Base-by-base conservation (phyloP, 2,797 vertebrate species). In the Eleutherodactylus coqui region DNA sequence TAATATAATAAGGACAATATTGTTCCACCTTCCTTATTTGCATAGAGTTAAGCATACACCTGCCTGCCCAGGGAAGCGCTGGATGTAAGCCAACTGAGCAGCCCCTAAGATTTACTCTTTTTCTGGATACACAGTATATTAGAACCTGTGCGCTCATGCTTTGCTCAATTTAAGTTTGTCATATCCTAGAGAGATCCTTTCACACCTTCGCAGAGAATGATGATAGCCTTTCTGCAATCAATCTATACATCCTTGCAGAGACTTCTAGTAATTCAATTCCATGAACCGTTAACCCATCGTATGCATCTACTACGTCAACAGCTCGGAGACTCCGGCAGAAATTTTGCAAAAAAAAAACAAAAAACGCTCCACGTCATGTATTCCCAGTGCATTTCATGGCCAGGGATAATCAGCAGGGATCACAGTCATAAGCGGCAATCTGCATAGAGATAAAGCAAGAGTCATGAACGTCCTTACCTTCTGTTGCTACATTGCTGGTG, bases 401-500 rank as follows among this genome's bases (percentile, higher is more conserved):
- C 21, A n/a, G n/a, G n/a, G n/a, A 4, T 16, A 38, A 32, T 27
- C 53, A 47, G 78, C 60, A 34, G 41, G 41, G 21, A 64, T 19
- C 16, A 21, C 16, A n/a, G 60, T 3, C 32, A 58, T 14, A 51
- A 77, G 10, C 72, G 45, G 76, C 11, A 16, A 58, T 38, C 24
- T 43, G 41, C 24, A 49, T 24, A 27, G 27, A 9, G 16, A 70
- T 70, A 34, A 38, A 34, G 29, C 19, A 36, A 38, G 47, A 34
- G 43, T 1, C 29, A 67, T 76, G 43, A 38, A 70, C n/a, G 67
- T 9, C 64, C 2, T 79, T 87, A 87, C 86, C 86, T 83, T 81
- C 43, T 78, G n/a, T 19, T 43, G 55, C 45, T 76, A 19, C 43
- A 76, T 53, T 75, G 69, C 51, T 49, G 75, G 51, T 64, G 55